These are phyloP conservation scores for Synanthedon formicaeformis DNA, from an alignment of 2,888 invertebrate genomes.

Conservation along the genomic window DNA sequence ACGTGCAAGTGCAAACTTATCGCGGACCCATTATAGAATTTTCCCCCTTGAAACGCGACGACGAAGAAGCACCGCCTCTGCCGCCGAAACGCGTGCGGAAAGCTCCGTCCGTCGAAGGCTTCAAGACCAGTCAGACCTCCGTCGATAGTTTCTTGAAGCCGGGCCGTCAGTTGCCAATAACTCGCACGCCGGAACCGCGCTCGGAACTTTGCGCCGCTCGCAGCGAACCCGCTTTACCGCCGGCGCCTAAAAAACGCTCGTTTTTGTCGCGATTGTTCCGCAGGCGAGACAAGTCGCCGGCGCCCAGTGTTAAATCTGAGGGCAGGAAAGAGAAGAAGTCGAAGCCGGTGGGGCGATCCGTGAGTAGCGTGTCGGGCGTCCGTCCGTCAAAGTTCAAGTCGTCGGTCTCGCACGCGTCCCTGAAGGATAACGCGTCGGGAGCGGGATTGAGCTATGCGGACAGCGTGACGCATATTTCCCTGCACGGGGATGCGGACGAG, in stretches of 20 bases:
- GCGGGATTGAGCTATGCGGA: constrained; percentile 63
- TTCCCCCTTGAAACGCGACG: constrained; percentile 65
- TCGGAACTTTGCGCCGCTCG: constrained; percentile 33
- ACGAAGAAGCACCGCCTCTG: constrained; percentile 79
- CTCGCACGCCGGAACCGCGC: constrained; percentile 27
- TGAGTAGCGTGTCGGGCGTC: constrained; percentile 72
- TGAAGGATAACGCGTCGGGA: constrained; percentile 51
- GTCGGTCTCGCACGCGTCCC: constrained; percentile 49
- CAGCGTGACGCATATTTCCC: constrained; percentile 75
- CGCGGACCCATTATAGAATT: constrained; percentile 68
- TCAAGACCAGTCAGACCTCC: constrained; percentile 54
- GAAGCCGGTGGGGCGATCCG: constrained; percentile 70
- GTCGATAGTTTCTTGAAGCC: constrained; percentile 52
- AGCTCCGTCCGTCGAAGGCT: constrained; percentile 38
- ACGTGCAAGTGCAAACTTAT: constrained; percentile 61
- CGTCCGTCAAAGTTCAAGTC: constrained; percentile 63
- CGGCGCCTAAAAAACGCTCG: constrained; percentile 54
- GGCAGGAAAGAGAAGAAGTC: constrained; percentile 33
- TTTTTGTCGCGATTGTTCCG: constrained; percentile 61
- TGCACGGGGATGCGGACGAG: constrained; percentile 70
- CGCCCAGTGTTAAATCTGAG: constrained; percentile 49
- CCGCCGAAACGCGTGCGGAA: constrained; percentile 84
- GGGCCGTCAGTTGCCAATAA: constrained; percentile 39
- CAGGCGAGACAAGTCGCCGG: constrained; percentile 55
- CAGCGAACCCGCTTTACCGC: constrained; percentile 56